Conservation (phyloP, 1,140 invertebrate species). For the Fopius arisanus region DNA sequence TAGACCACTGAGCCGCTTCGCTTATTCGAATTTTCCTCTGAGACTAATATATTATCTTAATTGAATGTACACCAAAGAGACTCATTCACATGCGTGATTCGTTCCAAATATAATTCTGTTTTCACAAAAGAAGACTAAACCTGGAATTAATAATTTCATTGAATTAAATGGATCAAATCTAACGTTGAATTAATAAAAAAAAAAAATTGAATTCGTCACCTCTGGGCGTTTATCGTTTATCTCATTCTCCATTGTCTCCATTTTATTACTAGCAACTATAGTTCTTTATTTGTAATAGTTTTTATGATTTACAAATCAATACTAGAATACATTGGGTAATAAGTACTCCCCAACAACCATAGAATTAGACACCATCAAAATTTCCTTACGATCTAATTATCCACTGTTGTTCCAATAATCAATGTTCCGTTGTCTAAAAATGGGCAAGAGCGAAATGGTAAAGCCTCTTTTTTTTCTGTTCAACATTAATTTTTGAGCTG, state of each 20-base stretch:
- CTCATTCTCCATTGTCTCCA: too few species aligned
- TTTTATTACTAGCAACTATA: too few species aligned
- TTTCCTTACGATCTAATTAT: not conserved
- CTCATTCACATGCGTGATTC: not conserved
- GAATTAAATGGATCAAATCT: too few species aligned
- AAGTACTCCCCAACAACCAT: not conserved
- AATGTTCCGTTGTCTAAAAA: not conserved
- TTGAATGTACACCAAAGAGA: not conserved
- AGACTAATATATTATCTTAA: too few species aligned
- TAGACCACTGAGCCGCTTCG: constrained; percentile 82
- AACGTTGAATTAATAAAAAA: too few species aligned
- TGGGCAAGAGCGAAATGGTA: not conserved
- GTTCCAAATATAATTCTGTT: not conserved
- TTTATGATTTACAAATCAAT: not conserved
- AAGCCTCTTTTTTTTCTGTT: not conserved
- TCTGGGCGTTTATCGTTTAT: too few species aligned
- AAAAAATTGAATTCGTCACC: too few species aligned
- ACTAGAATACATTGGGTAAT: not conserved
- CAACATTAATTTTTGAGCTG: not conserved
- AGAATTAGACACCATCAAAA: not conserved
- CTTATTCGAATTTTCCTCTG: not conserved
- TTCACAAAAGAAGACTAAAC: too few species aligned
- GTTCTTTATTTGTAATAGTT: not conserved
- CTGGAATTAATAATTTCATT: too few species aligned
- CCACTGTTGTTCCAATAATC: not conserved